Conservation (phyloP, 2,888 invertebrate species). For the Neoitamus cyanurus region DNA sequence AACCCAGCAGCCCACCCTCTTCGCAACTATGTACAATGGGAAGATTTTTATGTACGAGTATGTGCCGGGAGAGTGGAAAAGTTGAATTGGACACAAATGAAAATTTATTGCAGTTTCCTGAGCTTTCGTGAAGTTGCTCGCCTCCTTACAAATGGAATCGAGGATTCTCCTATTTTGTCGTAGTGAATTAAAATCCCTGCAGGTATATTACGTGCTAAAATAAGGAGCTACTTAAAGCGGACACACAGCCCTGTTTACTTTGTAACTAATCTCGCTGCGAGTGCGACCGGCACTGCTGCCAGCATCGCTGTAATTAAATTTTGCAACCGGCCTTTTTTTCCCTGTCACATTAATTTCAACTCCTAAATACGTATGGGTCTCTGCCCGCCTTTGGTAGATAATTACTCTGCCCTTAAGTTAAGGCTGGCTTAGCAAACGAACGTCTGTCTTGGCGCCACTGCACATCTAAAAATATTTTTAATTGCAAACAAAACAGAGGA, state of each 20-base stretch:
- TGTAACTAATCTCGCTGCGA: not conserved
- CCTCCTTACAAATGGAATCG: slow-evolving; percentile 24
- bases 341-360: not conserved
- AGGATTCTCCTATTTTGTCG: slow-evolving; percentile 36
- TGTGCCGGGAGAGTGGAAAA: slow-evolving; percentile 54
- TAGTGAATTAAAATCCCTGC: slow-evolving; percentile 40
- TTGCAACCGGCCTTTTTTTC: not conserved
- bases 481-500: not conserved
- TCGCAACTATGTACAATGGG: not conserved
- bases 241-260: not conserved
- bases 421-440: not conserved
- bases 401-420: not conserved
- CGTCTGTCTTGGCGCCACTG: not conserved
- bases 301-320: slow-evolving; percentile 1
- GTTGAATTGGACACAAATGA: slow-evolving; percentile 58
- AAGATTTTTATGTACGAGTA: not conserved
- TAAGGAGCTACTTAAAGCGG: slow-evolving; percentile 24
- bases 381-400: not conserved
- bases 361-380: not conserved
- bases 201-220: slow-evolving; percentile 30
- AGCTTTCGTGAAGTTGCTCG: slow-evolving; percentile 42
- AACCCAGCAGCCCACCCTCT: not conserved
- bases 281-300: not conserved
- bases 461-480: not conserved
- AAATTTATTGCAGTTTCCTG: slow-evolving; percentile 57